Conservation (phyloP, 2,113 vertebrate genomes). For the Brachionichthys hirsutus region DNA sequence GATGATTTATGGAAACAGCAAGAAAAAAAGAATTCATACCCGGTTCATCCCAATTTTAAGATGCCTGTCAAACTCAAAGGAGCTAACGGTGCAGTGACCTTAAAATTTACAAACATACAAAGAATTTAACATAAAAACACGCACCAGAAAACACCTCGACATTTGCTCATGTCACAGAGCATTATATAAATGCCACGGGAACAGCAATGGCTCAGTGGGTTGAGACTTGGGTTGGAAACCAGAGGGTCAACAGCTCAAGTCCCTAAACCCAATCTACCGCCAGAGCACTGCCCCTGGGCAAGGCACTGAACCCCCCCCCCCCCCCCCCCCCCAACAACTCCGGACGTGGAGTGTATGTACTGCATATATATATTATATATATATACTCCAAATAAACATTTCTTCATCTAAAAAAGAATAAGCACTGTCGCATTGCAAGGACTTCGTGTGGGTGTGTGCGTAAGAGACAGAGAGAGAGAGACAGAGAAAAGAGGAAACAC, state of each 20-base stretch:
- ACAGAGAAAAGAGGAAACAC: conserved; percentile 55
- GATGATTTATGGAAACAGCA: background rate
- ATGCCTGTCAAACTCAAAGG: no score
- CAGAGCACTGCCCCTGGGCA: no score
- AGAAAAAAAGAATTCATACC: conserved; percentile 12
- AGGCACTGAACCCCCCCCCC: no score
- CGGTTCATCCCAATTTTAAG: conserved; percentile 4
- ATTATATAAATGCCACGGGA: conserved; percentile 12
- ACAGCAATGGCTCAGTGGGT: no score
- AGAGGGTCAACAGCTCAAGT: no score
- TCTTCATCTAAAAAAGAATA: no score
- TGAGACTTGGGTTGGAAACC: no score
- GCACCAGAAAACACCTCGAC: conserved; percentile 4
- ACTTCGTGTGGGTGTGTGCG: background rate
- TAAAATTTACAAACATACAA: conserved; percentile 1
- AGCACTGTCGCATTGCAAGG: conserved; percentile 5
- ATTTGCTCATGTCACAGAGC: conserved; percentile 14
- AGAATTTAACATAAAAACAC: background rate
- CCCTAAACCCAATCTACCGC: no score
- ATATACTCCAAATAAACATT: no score
- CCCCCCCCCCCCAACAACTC: no score
- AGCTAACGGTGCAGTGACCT: background rate
- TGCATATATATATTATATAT: no score
- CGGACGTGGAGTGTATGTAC: no score
- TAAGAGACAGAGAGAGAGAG: conserved; percentile 28